Evolutionary conservation across 2,888 invertebrate species (phyloP).

Genomic region (Biston betularia): DNA sequence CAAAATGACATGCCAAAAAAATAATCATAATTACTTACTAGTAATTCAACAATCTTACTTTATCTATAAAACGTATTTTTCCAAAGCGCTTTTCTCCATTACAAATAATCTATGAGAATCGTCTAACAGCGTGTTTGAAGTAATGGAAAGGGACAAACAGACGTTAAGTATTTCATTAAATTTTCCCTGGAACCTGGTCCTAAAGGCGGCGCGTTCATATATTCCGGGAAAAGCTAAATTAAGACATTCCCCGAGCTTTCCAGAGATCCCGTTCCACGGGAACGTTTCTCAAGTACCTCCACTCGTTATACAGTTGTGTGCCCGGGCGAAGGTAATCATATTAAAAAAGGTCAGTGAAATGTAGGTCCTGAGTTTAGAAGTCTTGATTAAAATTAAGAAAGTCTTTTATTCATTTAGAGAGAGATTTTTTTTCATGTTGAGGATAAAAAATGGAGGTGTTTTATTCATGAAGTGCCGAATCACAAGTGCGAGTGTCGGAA

Average conservation of each 20-base stretch:
- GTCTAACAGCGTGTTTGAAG: background rate
- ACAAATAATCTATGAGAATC: background rate
- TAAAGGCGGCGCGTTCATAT: background rate
- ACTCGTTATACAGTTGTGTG: background rate
- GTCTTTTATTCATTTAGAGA: too few species aligned
- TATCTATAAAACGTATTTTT: too few species aligned
- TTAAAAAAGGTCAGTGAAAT: background rate
- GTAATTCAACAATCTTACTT: too few species aligned
- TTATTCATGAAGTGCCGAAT: too few species aligned
- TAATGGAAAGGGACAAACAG: conserved; percentile 7
- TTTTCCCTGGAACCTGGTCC: background rate
- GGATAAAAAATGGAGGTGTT: too few species aligned
- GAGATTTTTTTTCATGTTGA: too few species aligned
- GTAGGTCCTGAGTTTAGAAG: background rate
- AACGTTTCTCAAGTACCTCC: background rate
- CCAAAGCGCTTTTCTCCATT: too few species aligned
- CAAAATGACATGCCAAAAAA: too few species aligned
- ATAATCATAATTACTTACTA: too few species aligned
- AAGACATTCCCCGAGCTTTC: background rate
- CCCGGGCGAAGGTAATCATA: background rate
- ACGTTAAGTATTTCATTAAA: conserved; percentile 6
- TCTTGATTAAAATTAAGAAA: background rate
- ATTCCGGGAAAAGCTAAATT: conserved; percentile 1
- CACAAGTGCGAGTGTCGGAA: too few species aligned
- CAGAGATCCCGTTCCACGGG: background rate